Evolutionary conservation across 2,797 vertebrate genomes (phyloP).

Genomic region (Gouania willdenowi): DNA sequence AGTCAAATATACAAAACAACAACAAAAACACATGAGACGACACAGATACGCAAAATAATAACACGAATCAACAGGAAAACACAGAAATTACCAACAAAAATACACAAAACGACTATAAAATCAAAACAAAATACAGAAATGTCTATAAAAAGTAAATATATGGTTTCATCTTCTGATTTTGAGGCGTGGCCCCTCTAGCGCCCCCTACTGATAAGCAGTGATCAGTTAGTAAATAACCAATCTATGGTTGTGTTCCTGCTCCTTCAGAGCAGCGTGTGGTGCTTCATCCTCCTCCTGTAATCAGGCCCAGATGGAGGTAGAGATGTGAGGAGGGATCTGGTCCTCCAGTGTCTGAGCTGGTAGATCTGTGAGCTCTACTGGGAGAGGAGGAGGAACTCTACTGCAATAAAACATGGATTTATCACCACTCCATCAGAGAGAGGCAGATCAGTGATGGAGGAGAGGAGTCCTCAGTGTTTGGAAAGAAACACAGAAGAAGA

Average conservation of each 20-base stretch:
- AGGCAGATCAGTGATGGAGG: conserved; percentile 84
- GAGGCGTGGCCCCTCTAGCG: too few relatives aligned
- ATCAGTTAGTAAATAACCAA: too few relatives aligned
- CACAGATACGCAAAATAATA: too few relatives aligned
- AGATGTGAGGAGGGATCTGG: conserved; percentile 75
- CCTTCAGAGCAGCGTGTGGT: conserved; percentile 34
- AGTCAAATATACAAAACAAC: too few relatives aligned
- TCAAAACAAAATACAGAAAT: too few relatives aligned
- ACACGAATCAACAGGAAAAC: too few relatives aligned
- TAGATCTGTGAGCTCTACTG: conserved; percentile 97
- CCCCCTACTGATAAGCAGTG: too few relatives aligned
- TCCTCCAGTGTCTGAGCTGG: conserved; percentile 89
- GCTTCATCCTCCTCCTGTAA: conserved; percentile 75
- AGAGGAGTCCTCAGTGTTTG: conserved; percentile 21
- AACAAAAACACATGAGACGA: too few relatives aligned
- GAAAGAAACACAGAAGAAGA: conserved; percentile 36
- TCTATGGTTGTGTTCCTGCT: not conserved
- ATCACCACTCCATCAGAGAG: conserved; percentile 96
- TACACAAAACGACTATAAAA: too few relatives aligned
- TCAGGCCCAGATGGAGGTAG: conserved; percentile 98
- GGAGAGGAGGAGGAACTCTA: conserved; percentile 93
- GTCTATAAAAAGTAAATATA: too few relatives aligned
- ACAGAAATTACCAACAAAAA: too few relatives aligned
- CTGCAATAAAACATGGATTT: conserved; percentile 98
- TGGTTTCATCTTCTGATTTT: too few relatives aligned